A percentile compares a stretch with the other conserved stretches of the same genome.
Evolutionary conservation across 2,797 vertebrate genomes (phyloP).

Genomic region (Myotis findleyi): DNA sequence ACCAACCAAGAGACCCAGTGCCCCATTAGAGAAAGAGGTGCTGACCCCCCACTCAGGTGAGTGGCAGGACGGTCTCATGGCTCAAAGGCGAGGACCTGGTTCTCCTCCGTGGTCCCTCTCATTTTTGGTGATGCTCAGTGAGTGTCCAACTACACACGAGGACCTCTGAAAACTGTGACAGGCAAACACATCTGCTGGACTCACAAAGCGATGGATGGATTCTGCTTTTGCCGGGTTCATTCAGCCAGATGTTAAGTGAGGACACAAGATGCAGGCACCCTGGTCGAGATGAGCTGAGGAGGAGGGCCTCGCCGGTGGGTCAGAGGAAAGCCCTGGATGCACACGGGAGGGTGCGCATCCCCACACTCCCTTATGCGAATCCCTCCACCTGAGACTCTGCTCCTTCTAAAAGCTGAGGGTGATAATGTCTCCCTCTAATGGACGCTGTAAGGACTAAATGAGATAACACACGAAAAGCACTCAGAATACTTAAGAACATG

Average conservation of each 20-base stretch:
- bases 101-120: not conserved
- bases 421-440: not conserved
- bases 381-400: not conserved
- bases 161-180: not conserved
- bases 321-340: not conserved
- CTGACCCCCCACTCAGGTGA: not conserved
- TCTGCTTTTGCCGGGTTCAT: not conserved
- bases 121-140: not conserved
- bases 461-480: not conserved
- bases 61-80: not conserved
- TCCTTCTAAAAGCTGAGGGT: not conserved
- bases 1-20: not conserved
- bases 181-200: not conserved
- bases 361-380: not conserved
- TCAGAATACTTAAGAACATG: not conserved
- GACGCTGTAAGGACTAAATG: not conserved
- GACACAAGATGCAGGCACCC: not conserved
- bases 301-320: not conserved
- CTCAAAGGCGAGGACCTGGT: not conserved
- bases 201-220: not conserved
- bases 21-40: not conserved
- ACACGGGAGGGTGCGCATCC: not conserved
- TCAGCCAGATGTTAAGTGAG: not conserved
- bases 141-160: rapidly evolving
- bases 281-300: not conserved